Percentiles rank a stretch among this genome's conserved stretches.
phyloP scores from a whole-genome alignment of 2,113 vertebrate species.

The Anser cygnoides region DNA sequence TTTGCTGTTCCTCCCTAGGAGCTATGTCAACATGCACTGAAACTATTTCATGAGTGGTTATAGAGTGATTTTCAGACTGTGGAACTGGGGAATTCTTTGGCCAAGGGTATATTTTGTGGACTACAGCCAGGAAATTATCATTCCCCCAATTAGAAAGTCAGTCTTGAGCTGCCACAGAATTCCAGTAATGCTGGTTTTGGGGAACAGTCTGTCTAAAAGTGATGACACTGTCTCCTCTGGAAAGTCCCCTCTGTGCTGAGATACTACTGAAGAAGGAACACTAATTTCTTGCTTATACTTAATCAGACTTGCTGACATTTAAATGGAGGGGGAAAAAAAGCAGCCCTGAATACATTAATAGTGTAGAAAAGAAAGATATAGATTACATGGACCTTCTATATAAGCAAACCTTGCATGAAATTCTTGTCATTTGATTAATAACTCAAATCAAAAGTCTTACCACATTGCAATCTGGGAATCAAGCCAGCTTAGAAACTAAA shows the following conservation, averaged over 20 bases:
- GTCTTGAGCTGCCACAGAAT: neutral
- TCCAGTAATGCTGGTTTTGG: neutral
- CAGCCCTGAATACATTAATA: conserved; percentile 35
- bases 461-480: conserved; percentile 60
- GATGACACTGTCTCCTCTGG: conserved; percentile 8
- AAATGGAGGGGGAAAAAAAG: conserved; percentile 8
- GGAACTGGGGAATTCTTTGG: neutral
- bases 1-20: neutral
- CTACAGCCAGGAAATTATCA: neutral
- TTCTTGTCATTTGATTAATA: conserved; percentile 63
- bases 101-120: neutral
- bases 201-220: conserved; percentile 18
- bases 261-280: conserved; percentile 37
- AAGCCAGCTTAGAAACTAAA: conserved; percentile 60
- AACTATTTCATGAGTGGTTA: neutral
- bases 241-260: neutral
- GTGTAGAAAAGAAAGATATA: conserved; percentile 67
- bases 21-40: neutral
- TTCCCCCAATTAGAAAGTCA: neutral
- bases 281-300: conserved; percentile 62
- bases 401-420: conserved; percentile 33
- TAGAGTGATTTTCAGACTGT: neutral
- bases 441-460: conserved; percentile 61
- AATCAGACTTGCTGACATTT: conserved; percentile 69
- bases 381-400: conserved; percentile 34